Conservation (phyloP, 2,113 vertebrate genomes). For the Miniopterus natalensis region DNA sequence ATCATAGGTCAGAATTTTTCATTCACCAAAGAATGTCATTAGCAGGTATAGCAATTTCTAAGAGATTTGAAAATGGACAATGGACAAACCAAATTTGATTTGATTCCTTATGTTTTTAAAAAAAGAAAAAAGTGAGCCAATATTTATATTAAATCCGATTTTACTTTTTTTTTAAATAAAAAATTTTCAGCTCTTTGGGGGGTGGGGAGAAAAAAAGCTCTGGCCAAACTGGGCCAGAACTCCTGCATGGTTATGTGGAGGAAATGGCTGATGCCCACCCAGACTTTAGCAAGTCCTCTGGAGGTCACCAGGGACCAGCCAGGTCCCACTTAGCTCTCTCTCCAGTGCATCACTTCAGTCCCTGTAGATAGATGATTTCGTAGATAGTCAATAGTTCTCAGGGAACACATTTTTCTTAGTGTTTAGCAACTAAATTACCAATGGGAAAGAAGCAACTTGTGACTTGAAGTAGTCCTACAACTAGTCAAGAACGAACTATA, state of each 20-base stretch:
- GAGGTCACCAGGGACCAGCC: neutral
- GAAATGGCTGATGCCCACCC: neutral
- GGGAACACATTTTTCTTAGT: neutral
- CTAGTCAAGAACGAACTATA: neutral
- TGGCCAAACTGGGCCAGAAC: neutral
- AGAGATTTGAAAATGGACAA: neutral
- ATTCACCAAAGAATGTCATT: neutral
- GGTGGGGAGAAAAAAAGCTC: neutral
- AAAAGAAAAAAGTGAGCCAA: neutral
- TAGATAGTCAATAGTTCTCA: neutral
- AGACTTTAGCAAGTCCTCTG: neutral
- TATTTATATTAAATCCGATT: conserved; percentile 36
- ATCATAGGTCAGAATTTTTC: neutral
- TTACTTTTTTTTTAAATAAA: neutral
- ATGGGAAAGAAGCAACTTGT: neutral
- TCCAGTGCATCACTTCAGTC: neutral
- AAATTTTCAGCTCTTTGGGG: neutral
- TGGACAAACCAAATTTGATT: neutral
- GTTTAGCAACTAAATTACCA: conserved; percentile 9
- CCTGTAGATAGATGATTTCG: neutral
- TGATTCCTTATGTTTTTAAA: conserved; percentile 2
- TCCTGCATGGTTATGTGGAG: neutral
- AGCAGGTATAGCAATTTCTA: neutral
- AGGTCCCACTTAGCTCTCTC: neutral
- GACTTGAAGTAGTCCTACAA: neutral